Evolutionary conservation across 2,888 invertebrate genomes (phyloP).

Genomic region (Mythimna loreyi): DNA sequence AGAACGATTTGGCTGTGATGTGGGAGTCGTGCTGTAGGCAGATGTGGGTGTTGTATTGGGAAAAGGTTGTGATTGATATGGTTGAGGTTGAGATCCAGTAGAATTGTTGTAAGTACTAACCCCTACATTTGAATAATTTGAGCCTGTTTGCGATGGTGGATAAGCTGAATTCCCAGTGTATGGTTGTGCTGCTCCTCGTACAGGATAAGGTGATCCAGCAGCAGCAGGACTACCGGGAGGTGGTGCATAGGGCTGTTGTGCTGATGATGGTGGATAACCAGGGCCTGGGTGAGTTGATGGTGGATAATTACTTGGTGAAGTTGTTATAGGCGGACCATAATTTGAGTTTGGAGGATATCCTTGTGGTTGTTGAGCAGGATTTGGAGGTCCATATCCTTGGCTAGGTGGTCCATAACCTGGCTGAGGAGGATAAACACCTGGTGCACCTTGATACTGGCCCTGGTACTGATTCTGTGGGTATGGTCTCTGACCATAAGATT

Average conservation of each 20-base stretch:
- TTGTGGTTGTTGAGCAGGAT: conserved; percentile 91
- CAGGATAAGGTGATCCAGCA: conserved; percentile 85
- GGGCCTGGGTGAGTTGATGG: conserved; percentile 88
- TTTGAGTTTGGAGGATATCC: conserved; percentile 92
- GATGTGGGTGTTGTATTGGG: conserved; percentile 88
- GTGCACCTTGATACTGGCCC: conserved; percentile 90
- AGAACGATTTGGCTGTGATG: conserved; percentile 88
- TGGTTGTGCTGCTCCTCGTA: conserved; percentile 84
- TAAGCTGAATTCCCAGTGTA: conserved; percentile 87
- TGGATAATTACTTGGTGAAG: conserved; percentile 90
- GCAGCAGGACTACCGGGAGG: conserved; percentile 86
- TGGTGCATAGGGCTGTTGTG: conserved; percentile 88
- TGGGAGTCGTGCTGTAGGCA: conserved; percentile 89
- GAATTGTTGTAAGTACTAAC: conserved; percentile 86
- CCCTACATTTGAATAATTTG: conserved; percentile 87
- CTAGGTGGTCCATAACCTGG: conserved; percentile 93
- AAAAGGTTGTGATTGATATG: conserved; percentile 88
- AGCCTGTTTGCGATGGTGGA: conserved; percentile 85
- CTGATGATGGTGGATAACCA: conserved; percentile 86
- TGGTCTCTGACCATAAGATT: conserved; percentile 93
- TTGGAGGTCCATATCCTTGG: conserved; percentile 92
- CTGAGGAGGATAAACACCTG: conserved; percentile 92
- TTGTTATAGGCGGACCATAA: conserved; percentile 92
- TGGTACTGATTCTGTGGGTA: conserved; percentile 93
- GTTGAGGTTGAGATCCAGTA: conserved; percentile 86